These are phyloP conservation scores for Andrena dorsata DNA, from an alignment of 2,888 invertebrate species.

Conservation along the genomic window DNA sequence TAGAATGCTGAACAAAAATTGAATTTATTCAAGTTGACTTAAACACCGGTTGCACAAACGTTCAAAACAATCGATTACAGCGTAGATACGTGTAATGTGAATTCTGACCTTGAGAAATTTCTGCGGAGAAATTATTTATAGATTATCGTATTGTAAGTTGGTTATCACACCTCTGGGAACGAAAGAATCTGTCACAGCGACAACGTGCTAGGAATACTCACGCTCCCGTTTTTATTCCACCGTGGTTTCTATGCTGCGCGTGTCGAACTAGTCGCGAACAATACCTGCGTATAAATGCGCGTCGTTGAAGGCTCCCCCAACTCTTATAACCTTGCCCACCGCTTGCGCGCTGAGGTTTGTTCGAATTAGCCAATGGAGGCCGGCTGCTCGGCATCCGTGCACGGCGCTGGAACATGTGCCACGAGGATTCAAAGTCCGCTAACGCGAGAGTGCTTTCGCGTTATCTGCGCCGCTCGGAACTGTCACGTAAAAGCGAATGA, in stretches of 20 bases:
- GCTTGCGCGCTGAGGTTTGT: constrained; percentile 63
- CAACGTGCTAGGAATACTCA: constrained; percentile 13
- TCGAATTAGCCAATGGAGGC: constrained; percentile 61
- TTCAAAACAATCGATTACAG: neutral
- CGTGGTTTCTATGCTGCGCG: neutral
- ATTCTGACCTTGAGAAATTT: constrained; percentile 1
- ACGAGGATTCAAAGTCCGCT: constrained; percentile 59
- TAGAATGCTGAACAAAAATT: neutral
- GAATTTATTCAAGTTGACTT: neutral
- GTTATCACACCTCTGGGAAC: neutral
- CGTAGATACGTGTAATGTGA: neutral
- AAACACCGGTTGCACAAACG: neutral
- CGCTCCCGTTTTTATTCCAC: neutral
- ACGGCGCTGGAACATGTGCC: constrained; percentile 21
- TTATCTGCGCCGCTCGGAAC: constrained; percentile 33
- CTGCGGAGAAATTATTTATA: neutral
- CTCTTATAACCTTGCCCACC: constrained; percentile 64
- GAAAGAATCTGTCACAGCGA: neutral
- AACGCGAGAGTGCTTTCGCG: constrained; percentile 3
- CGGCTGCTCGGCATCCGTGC: constrained; percentile 8
- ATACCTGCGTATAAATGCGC: constrained; percentile 56
- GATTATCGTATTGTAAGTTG: neutral
- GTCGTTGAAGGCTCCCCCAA: constrained; percentile 28
- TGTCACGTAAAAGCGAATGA: constrained; percentile 14
- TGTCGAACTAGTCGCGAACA: neutral